A percentile compares a stretch with the other conserved stretches of the same genome.
phyloP scores from a whole-genome alignment of 2,888 invertebrate species.

The Macaria liturata region DNA sequence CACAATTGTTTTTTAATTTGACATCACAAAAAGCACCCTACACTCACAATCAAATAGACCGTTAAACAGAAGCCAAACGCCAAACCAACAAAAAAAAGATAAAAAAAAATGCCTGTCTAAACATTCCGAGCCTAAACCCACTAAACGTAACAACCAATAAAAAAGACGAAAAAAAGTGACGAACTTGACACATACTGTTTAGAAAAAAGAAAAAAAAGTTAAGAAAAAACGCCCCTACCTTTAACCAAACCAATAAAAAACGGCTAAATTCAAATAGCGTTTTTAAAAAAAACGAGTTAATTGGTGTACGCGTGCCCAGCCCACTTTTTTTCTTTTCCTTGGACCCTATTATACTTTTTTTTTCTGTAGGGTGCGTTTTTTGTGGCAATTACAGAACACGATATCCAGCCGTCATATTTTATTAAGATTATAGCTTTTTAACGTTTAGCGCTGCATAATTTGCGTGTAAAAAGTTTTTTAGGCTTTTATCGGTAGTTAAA shows the following conservation, averaged over 20 bases:
- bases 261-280: conserved; percentile 51
- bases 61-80: conserved; percentile 69
- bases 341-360: conserved; percentile 43
- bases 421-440: conserved; percentile 64
- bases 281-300: conserved; percentile 67
- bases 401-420: conserved; percentile 59
- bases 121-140: conserved; percentile 68
- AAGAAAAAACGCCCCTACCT: conserved; percentile 54
- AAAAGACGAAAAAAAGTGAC: conserved; percentile 46
- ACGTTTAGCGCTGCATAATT: conserved; percentile 54
- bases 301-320: conserved; percentile 75
- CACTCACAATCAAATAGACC: conserved; percentile 53
- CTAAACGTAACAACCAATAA: conserved; percentile 59
- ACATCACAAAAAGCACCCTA: conserved; percentile 43
- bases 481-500: background rate
- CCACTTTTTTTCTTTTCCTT: conserved; percentile 62
- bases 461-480: conserved; percentile 33
- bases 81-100: conserved; percentile 51
- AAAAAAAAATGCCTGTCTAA: conserved; percentile 44
- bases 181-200: conserved; percentile 62
- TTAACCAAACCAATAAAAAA: background rate
- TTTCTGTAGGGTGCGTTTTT: conserved; percentile 71
- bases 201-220: conserved; percentile 69
- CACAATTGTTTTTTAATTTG: conserved; percentile 18
- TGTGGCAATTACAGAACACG: conserved; percentile 62